phyloP scores from a whole-genome alignment of 2,113 vertebrate genomes.

The Perccottus glenii region DNA sequence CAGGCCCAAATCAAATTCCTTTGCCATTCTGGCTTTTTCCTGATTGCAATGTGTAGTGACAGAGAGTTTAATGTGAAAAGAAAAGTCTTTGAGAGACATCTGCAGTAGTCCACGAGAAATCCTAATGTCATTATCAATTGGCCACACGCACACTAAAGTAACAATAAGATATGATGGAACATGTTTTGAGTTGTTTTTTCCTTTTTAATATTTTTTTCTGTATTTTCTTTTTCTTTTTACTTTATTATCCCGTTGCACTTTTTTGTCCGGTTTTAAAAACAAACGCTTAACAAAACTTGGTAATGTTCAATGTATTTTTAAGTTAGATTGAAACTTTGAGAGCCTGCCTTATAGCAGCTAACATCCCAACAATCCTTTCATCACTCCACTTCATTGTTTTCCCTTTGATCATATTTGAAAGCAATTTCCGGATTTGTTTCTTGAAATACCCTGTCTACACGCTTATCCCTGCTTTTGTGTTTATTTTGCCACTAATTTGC shows the following conservation, averaged over 20 bases:
- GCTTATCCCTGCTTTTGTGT: neutral
- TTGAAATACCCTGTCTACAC: conserved; percentile 2
- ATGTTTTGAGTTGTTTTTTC: too few species aligned
- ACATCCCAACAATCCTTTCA: neutral
- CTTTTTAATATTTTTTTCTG: too few species aligned
- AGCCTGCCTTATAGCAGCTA: too few species aligned
- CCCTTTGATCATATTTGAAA: neutral
- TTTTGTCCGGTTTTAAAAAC: too few species aligned
- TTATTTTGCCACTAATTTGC: conserved; percentile 20
- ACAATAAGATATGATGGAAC: too few species aligned
- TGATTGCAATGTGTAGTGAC: conserved; percentile 24
- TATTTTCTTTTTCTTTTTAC: too few species aligned
- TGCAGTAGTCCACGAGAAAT: neutral
- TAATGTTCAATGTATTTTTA: too few species aligned
- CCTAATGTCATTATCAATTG: neutral
- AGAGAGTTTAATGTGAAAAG: conserved; percentile 37
- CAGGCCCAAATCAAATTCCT: conserved; percentile 52
- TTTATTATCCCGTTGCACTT: too few species aligned
- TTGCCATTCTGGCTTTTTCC: conserved; percentile 20
- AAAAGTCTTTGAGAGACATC: conserved; percentile 28
- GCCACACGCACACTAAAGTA: too few species aligned
- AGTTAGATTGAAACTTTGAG: too few species aligned
- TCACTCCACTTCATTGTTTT: conserved; percentile 19
- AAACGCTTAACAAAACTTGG: too few species aligned
- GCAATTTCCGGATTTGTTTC: conserved; percentile 1